A percentile compares a stretch with the other conserved stretches of the same genome.
These are phyloP conservation scores for Illadopsis cleaveri DNA, from an alignment of 2,113 vertebrate genomes.

Conservation along the genomic window DNA sequence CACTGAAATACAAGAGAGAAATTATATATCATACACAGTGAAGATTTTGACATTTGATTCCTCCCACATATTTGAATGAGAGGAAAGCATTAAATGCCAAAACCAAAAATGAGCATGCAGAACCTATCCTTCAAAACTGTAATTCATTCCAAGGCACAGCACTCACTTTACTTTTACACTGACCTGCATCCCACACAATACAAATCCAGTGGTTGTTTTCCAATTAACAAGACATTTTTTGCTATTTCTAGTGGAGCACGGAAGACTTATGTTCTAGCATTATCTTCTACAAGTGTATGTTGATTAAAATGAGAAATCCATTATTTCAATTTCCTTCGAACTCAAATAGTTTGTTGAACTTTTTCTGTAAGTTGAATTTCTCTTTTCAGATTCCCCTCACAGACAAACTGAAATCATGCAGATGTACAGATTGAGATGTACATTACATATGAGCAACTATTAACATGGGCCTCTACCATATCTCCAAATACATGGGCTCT, in stretches of 20 bases:
- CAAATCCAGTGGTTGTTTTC: background rate
- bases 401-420: background rate
- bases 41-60: conserved; percentile 54
- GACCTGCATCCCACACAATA: conserved; percentile 2
- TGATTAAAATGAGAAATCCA: background rate
- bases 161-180: background rate
- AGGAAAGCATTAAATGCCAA: conserved; percentile 55
- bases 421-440: background rate
- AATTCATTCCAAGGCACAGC: conserved; percentile 19
- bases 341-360: background rate
- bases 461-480: rapidly evolving
- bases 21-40: conserved; percentile 37
- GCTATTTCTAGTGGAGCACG: background rate
- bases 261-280: background rate
- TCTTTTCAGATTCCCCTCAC: background rate
- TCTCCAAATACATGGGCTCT: background rate
- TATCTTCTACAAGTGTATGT: background rate
- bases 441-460: background rate
- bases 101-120: conserved; percentile 38
- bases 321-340: background rate
- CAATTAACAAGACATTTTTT: background rate
- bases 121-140: conserved; percentile 1
- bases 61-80: conserved; percentile 43
- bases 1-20: conserved; percentile 52
- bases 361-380: background rate